These are phyloP conservation scores for Aplocera efformata DNA, from an alignment of 2,888 invertebrate genomes.

Conservation along the genomic window DNA sequence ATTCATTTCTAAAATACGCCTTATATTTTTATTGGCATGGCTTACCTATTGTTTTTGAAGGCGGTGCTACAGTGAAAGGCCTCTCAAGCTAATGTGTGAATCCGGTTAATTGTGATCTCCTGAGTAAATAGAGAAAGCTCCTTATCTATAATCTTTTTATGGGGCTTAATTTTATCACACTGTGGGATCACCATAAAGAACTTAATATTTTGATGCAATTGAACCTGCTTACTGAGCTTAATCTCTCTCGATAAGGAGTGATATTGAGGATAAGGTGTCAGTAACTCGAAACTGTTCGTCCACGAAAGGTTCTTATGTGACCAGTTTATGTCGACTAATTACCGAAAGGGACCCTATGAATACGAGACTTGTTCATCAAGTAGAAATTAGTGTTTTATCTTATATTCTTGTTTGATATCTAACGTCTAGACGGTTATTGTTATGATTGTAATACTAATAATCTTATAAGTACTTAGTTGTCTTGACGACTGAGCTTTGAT, in stretches of 20 bases:
- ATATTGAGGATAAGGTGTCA: slow-evolving; percentile 44
- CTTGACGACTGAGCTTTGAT: too few species aligned
- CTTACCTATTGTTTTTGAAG: slow-evolving; percentile 12
- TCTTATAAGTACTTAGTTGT: too few species aligned
- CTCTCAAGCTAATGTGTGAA: slow-evolving; percentile 31
- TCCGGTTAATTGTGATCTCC: slow-evolving; percentile 34
- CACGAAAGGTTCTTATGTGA: slow-evolving; percentile 38
- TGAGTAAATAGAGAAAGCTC: slow-evolving; percentile 33
- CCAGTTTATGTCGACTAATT: slow-evolving; percentile 37
- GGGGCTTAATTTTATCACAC: slow-evolving; percentile 27
- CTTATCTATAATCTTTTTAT: slow-evolving; percentile 20
- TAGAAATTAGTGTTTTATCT: slow-evolving; percentile 4
- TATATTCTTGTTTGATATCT: background rate
- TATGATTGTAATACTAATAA: too few species aligned
- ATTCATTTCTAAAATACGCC: background rate
- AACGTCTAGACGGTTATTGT: too few species aligned
- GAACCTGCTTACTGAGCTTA: slow-evolving; percentile 33
- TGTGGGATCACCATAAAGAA: slow-evolving; percentile 34
- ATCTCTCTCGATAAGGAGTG: slow-evolving; percentile 41
- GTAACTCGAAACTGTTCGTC: slow-evolving; percentile 42
- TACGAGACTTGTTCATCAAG: slow-evolving; percentile 18
- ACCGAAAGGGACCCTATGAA: slow-evolving; percentile 27
- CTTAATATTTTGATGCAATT: slow-evolving; percentile 37
- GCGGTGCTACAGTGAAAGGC: slow-evolving; percentile 15
- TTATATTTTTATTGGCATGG: slow-evolving; percentile 4